A percentile compares a stretch with the other conserved stretches of the same genome.
phyloP scores from a whole-genome alignment of 2,113 vertebrate genomes.

The Lophotis ruficrista region DNA sequence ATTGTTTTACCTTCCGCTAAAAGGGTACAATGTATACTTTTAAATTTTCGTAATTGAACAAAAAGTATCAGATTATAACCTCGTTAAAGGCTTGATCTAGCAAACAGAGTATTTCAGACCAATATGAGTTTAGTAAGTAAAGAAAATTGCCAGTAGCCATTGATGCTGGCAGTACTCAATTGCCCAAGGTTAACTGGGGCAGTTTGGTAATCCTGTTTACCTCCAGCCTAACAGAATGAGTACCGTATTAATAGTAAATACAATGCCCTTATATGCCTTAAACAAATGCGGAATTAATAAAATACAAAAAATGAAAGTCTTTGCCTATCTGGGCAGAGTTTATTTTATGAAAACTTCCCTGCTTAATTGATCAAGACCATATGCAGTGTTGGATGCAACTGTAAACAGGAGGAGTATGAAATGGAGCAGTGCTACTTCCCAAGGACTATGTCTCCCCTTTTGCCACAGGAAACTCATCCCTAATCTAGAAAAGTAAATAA shows the following conservation, averaged over 20 bases:
- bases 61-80: not conserved
- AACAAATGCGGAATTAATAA: not conserved
- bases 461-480: not conserved
- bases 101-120: not conserved
- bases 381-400: rapidly evolving
- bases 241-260: not conserved
- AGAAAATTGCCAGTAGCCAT: not conserved
- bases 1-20: not conserved
- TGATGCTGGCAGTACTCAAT: not conserved
- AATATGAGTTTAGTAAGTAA: not conserved
- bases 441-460: not conserved
- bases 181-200: not conserved
- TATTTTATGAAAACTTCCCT: not conserved
- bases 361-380: not conserved
- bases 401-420: not conserved
- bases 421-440: not conserved
- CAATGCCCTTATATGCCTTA: not conserved
- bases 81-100: not conserved
- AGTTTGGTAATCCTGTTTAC: not conserved
- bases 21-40: not conserved
- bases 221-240: not conserved
- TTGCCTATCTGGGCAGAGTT: not conserved
- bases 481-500: not conserved
- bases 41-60: not conserved
- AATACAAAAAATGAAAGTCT: not conserved